Percentiles rank a stretch among this genome's conserved stretches.
These are phyloP conservation scores for Ascaphus truei DNA, from an alignment of 2,113 vertebrate genomes.

Conservation along the genomic window DNA sequence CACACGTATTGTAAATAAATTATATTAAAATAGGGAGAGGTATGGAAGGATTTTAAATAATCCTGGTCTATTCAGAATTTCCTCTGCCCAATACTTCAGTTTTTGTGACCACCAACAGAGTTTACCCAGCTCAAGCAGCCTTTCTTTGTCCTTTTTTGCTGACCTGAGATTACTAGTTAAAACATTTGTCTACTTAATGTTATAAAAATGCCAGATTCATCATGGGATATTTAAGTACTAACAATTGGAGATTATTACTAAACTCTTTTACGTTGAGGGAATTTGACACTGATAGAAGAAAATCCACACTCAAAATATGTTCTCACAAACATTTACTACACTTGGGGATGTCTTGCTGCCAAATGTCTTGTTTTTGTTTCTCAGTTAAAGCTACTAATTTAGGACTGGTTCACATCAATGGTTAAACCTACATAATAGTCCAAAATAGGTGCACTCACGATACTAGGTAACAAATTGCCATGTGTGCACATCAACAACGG, in stretches of 20 bases:
- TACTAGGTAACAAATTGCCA: too few species aligned
- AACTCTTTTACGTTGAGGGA: slow-evolving; percentile 18
- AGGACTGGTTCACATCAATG: neutral
- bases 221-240: slow-evolving; percentile 48
- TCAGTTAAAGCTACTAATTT: neutral
- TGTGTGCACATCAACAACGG: too few species aligned
- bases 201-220: slow-evolving; percentile 58
- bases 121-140: slow-evolving; percentile 39
- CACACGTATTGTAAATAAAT: neutral
- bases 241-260: slow-evolving; percentile 7
- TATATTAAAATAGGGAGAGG: neutral
- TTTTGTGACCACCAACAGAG: slow-evolving; percentile 68
- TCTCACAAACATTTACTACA: neutral
- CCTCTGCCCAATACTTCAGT: slow-evolving; percentile 53
- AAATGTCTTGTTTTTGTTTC: neutral
- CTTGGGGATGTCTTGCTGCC: neutral
- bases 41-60: slow-evolving; percentile 31
- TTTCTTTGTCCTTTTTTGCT: slow-evolving; percentile 49
- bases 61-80: slow-evolving; percentile 53
- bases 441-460: too few species aligned
- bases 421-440: too few species aligned
- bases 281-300: slow-evolving; percentile 20
- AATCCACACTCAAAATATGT: too few species aligned
- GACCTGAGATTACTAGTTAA: slow-evolving; percentile 62
- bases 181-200: slow-evolving; percentile 64